phyloP scores from a whole-genome alignment of 1,140 invertebrate genomes.

The Brachionus plicatilis region DNA sequence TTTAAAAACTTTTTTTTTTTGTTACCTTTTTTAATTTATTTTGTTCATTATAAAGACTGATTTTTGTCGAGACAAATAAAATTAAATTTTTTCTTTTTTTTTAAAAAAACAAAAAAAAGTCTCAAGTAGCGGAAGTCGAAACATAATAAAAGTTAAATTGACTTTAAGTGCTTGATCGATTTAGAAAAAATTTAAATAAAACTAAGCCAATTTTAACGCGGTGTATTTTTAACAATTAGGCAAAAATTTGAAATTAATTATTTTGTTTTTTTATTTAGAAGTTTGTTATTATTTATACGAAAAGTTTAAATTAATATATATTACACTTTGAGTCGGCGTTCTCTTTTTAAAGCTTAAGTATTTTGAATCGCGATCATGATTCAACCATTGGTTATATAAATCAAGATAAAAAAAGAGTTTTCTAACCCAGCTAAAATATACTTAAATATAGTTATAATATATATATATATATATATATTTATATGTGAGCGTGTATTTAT shows the following conservation, averaged over 20 bases:
- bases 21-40: neutral
- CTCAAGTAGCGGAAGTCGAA: neutral
- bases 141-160: neutral
- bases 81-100: neutral
- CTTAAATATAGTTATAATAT: neutral
- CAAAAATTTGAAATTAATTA: constrained; percentile 26
- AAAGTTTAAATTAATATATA: neutral
- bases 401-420: constrained; percentile 1
- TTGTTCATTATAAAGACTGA: neutral
- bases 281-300: constrained; percentile 5
- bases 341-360: neutral
- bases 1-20: neutral
- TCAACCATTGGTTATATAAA: constrained; percentile 21
- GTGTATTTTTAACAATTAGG: neutral
- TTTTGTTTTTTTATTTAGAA: neutral
- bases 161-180: neutral
- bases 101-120: neutral
- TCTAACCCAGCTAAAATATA: neutral
- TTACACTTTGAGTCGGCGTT: constrained; percentile 21
- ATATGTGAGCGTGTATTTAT: neutral
- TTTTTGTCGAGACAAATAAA: neutral
- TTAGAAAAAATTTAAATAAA: neutral
- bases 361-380: neutral
- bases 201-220: neutral
- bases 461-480: neutral